A percentile compares a stretch with the other conserved stretches of the same genome.
phyloP scores from a whole-genome alignment of 2,888 invertebrate genomes.

The Eubasilissa splendida region DNA sequence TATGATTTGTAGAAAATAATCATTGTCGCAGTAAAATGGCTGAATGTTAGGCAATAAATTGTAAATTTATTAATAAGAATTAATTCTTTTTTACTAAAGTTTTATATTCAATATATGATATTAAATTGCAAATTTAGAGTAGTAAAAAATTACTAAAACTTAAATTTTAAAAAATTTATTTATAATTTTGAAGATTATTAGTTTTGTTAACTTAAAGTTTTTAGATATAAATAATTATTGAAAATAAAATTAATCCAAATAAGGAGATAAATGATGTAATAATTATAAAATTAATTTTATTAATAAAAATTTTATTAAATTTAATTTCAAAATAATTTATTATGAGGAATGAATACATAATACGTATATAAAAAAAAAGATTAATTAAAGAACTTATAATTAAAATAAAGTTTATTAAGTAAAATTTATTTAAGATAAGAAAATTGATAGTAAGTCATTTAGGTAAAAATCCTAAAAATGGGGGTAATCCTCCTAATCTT shows the following conservation, averaged over 20 bases:
- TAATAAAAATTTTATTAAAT: neutral
- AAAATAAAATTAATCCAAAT: neutral
- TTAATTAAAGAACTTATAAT: neutral
- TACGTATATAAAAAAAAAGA: no score
- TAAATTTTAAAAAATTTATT: neutral
- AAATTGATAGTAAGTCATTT: constrained; percentile 37
- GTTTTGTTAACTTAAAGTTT: neutral
- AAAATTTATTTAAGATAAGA: constrained; percentile 52
- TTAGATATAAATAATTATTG: neutral
- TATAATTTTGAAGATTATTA: neutral
- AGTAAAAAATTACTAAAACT: neutral
- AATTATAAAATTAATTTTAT: constrained; percentile 18
- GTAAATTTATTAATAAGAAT: no score
- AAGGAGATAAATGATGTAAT: neutral
- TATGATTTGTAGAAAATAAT: no score
- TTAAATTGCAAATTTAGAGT: neutral
- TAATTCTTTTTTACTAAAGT: no score
- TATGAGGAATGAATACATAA: no score
- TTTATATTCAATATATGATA: no score
- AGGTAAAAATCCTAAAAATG: constrained; percentile 48
- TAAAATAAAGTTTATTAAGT: constrained; percentile 34
- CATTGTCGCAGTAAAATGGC: no score
- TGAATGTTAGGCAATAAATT: no score
- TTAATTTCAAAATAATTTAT: no score
- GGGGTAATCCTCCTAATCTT: constrained; percentile 52